Base-by-base conservation (phyloP, 2,797 vertebrate species). In the Pseudotriccus pelzelni region DNA sequence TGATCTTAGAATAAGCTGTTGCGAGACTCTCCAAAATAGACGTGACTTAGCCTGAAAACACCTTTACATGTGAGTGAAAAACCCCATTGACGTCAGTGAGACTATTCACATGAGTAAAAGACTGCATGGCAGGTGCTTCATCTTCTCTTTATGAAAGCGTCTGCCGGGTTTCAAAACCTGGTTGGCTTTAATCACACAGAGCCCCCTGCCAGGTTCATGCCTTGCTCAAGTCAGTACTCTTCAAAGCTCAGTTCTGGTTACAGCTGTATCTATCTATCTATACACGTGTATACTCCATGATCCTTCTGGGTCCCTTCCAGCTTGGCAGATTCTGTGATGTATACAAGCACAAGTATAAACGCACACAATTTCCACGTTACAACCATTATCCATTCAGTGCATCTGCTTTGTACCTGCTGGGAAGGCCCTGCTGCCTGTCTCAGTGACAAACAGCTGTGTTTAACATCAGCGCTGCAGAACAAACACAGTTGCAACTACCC, bases 61-160 rank as follows among this genome's bases (percentile, higher is more conserved):
- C 34, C 50, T 79, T 88, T 70, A 89, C 18, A 13, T 4, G 47
- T 73, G 80, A 93, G 66, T 1, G 18, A 89, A 93, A 95, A 95
- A 84, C 6, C 50, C 73, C 83, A 60, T 10, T 96, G 89, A 93
- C 23, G 27, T 92, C 84, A 96, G 50, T 30, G 69, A 86, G 69
- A 63, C 62, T 91, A 76, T 72, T 94, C 85, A 66, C 89, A 85
- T 30, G 62, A 88, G 83, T 68, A 78, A 27, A 88, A 81, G 25
- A 37, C 39, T 52, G 76, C 49, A 50, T 4, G 32, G 75, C 68
- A 87, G 43, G 55, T 89, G 63, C 63, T 82, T 90, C 67, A 63
- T 70, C 74, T 79, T 82, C 56, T 67, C 47, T 79, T 52, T 39
- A 30, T 18, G 59, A 76, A 81, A 86, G 82, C 5, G 22, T 12